Evolutionary conservation across 2,113 vertebrate genomes (phyloP).

Genomic region (Callipepla squamata): DNA sequence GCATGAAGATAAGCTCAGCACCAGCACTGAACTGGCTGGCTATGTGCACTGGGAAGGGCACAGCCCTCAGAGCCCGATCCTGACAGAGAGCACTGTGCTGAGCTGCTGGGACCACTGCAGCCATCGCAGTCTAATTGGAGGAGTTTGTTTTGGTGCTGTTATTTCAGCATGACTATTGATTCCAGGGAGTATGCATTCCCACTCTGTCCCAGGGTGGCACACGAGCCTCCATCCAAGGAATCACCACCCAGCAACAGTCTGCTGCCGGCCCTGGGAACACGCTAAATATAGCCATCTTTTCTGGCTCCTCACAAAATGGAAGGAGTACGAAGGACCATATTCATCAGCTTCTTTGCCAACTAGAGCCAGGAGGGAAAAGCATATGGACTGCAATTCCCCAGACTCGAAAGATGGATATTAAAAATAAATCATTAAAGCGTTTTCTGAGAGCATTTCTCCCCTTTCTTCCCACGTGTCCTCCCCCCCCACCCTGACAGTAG

Average conservation of each 20-base stretch:
- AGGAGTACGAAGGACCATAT: not conserved
- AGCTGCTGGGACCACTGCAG: not conserved
- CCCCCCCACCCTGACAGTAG: slow-evolving; percentile 42
- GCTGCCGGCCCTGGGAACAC: slow-evolving; percentile 35
- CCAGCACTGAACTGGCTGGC: not conserved
- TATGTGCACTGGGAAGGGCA: accelerated
- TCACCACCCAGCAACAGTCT: slow-evolving; percentile 44
- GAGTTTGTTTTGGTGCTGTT: not conserved
- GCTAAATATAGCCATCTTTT: slow-evolving; percentile 50
- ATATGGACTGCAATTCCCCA: slow-evolving; percentile 27
- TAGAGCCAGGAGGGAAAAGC: slow-evolving; percentile 46
- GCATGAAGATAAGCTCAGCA: not conserved
- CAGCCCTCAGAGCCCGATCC: not conserved
- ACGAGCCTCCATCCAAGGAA: not conserved
- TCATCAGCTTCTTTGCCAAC: slow-evolving; percentile 41
- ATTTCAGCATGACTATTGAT: not conserved
- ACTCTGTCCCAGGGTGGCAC: not conserved
- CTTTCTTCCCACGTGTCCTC: slow-evolving; percentile 20
- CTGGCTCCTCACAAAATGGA: slow-evolving; percentile 17
- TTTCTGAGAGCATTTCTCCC: slow-evolving; percentile 33
- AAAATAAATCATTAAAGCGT: slow-evolving; percentile 56
- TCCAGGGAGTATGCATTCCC: not conserved
- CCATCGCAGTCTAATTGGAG: not conserved
- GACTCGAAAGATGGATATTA: slow-evolving; percentile 33
- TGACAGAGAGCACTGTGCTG: accelerated